Evolutionary conservation across 2,113 vertebrate species (phyloP).

Genomic region (Pelodiscus sinensis): DNA sequence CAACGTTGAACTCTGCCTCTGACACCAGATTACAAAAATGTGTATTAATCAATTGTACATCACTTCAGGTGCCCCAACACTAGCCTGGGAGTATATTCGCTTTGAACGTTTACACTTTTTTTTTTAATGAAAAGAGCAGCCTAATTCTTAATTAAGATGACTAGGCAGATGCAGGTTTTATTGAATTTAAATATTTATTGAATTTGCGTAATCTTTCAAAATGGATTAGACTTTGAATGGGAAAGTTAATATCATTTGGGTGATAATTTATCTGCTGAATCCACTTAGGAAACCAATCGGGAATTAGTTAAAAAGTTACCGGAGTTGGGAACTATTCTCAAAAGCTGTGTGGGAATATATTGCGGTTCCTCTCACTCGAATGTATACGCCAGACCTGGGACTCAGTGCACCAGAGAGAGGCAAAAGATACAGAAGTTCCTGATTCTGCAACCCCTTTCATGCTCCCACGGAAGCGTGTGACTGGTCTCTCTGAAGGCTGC

Average conservation of each 20-base stretch:
- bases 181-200: conserved; percentile 61
- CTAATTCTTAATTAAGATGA: conserved; percentile 59
- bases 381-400: background rate
- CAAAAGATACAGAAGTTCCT: background rate
- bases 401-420: background rate
- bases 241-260: conserved; percentile 3
- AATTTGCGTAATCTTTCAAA: conserved; percentile 50
- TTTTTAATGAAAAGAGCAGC: conserved; percentile 16
- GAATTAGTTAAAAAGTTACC: background rate
- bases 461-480: background rate
- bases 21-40: background rate
- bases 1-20: background rate
- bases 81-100: background rate
- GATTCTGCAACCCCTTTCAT: background rate
- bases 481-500: background rate
- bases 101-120: conserved; percentile 27
- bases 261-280: conserved; percentile 41
- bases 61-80: background rate
- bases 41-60: background rate
- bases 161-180: conserved; percentile 33
- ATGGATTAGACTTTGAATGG: background rate
- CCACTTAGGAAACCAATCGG: conserved; percentile 39
- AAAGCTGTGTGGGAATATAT: background rate
- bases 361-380: background rate
- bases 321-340: background rate